Evolutionary conservation across 2,797 vertebrate genomes (phyloP).

Genomic region (Silurus aristotelis): DNA sequence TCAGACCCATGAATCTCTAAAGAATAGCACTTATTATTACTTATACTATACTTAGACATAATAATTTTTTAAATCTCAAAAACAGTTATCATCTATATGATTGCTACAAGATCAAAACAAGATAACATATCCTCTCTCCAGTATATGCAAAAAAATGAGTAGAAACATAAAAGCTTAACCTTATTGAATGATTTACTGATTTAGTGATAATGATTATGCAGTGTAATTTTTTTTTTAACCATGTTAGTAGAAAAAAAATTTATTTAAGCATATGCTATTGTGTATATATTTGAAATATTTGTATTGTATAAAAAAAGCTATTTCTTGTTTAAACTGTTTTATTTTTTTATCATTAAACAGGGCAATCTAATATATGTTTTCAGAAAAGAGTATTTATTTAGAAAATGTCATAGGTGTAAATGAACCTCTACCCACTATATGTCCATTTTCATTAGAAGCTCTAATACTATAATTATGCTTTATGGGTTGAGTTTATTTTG

Average conservation of each 20-base stretch:
- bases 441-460: conserved; percentile 61
- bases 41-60: not conserved
- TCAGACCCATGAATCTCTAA: not conserved
- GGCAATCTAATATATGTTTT: conserved; percentile 39
- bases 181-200: no score
- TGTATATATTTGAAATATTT: not conserved
- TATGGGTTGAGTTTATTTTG: conserved; percentile 76
- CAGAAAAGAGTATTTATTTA: conserved; percentile 59
- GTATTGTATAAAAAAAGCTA: not conserved
- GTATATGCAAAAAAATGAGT: not conserved
- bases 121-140: not conserved
- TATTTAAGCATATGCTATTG: not conserved
- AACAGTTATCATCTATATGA: not conserved
- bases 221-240: not conserved
- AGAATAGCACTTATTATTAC: not conserved
- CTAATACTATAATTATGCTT: conserved; percentile 80
- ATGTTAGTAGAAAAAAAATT: not conserved
- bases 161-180: not conserved
- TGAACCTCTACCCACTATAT: conserved; percentile 70
- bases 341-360: conserved; percentile 1
- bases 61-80: not conserved
- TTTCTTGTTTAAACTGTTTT: conserved; percentile 18
- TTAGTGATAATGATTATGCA: not conserved
- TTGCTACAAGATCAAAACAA: not conserved
- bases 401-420: conserved; percentile 69